Base-by-base conservation (phyloP, 1,140 invertebrate genomes). In the Cryptotermes secundus region DNA sequence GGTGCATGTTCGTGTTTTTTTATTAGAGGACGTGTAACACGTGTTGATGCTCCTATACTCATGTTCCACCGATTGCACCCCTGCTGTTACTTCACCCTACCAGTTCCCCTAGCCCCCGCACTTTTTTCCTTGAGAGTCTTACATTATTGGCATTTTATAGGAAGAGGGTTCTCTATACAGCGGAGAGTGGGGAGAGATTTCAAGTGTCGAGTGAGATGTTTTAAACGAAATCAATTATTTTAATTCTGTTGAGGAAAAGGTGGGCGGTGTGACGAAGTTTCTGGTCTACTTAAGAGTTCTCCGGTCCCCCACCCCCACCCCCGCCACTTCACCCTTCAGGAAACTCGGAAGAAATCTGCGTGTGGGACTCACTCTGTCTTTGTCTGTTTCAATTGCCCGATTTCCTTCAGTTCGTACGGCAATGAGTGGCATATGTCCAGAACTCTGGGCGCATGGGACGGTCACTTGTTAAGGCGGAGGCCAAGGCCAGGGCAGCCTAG, bases 221-320 rank as follows among this genome's bases (percentile, higher is more conserved):
- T 81, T 38, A 81, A 81, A 81, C 80, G 80, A 81, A 81, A 81
- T 81, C 80, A 81, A 81, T 81, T 81, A 81, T 81, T 81, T 81
- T 38, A 81, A 81, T 81, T 81, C 34, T 45, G 80, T 81, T 81
- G 24, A 72, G n/a, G 2, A 26, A 7, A 16, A 35, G 34, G 12
- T 26, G 24, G 80, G 3, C 6, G 26, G 35, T 6, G 26, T 72
- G 59, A 72, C 59, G 31, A 72, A 72, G 59, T 72, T 72, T 72
- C 59, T 19, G 45, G 45, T 1, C 45, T 49, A 19, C 45, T 49
- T 81, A 81, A 31, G 59, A 72, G 59, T 72, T 31, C 59, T 72
- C n/a, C 14, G 59, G 9, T 7, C 7, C 26, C 14, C 59, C 38
- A 4, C 38, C 38, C 38, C 38, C 4, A 4, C 38, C 38, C 38